These are phyloP conservation scores for Psylliodes chrysocephalus DNA, from an alignment of 2,888 invertebrate genomes.

Conservation along the genomic window DNA sequence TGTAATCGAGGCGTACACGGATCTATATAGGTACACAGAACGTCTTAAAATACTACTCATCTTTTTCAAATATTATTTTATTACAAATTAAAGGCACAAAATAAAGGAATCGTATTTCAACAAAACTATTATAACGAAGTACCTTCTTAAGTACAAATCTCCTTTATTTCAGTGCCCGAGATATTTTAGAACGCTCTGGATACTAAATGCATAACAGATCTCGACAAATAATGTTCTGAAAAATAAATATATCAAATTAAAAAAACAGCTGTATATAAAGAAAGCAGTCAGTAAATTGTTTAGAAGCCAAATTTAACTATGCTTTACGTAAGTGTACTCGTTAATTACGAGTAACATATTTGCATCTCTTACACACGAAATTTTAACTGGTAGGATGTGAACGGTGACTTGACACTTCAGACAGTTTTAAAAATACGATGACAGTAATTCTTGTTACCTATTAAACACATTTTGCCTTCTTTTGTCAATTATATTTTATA, in stretches of 20 bases:
- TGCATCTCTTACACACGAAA: conserved; percentile 16
- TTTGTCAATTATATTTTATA: neutral
- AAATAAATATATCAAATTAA: conserved; percentile 20
- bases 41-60: conserved; percentile 35
- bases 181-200: conserved; percentile 15
- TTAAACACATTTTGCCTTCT: neutral
- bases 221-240: conserved; percentile 28
- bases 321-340: conserved; percentile 8
- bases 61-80: neutral
- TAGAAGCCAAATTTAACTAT: conserved; percentile 22
- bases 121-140: too few relatives aligned
- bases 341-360: conserved; percentile 11
- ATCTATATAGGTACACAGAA: conserved; percentile 44
- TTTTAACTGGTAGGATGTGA: conserved; percentile 2
- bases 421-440: too few relatives aligned
- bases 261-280: conserved; percentile 28
- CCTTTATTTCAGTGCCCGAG: neutral
- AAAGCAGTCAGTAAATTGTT: conserved; percentile 24
- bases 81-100: neutral
- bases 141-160: too few relatives aligned
- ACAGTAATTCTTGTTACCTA: too few relatives aligned
- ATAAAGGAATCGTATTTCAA: neutral
- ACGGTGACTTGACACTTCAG: too few relatives aligned
- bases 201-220: conserved; percentile 24
- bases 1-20: conserved; percentile 51